phyloP scores from a whole-genome alignment of 2,113 vertebrate species.

The Hyla sarda region DNA sequence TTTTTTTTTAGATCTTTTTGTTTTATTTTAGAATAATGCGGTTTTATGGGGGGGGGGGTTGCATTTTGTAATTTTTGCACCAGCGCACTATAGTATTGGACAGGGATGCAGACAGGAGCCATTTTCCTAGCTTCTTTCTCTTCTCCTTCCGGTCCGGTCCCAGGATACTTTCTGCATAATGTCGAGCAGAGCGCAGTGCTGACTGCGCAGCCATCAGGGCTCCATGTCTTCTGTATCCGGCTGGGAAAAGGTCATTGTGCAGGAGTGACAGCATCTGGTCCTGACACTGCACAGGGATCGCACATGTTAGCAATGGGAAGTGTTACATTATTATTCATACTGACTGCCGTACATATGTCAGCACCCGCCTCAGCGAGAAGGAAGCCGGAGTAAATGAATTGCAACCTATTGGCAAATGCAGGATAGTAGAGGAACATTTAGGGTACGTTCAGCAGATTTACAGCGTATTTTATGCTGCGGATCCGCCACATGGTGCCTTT shows the following conservation, averaged over 20 bases:
- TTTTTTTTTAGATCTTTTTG: too few species aligned
- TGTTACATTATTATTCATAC: background rate
- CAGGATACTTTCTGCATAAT: constrained; percentile 2
- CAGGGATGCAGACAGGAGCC: background rate
- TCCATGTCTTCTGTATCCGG: background rate
- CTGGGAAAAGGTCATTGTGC: constrained; percentile 14
- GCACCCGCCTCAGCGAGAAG: background rate
- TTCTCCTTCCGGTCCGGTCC: background rate
- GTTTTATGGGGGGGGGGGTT: too few species aligned
- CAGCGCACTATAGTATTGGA: background rate
- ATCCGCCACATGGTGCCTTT: too few species aligned
- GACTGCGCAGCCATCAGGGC: background rate
- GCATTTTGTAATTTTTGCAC: too few species aligned
- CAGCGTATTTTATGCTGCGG: too few species aligned
- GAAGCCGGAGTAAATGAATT: background rate
- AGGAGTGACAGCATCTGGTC: constrained; percentile 2
- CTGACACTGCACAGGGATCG: background rate
- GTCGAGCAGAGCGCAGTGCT: background rate
- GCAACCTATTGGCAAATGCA: background rate
- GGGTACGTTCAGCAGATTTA: too few species aligned
- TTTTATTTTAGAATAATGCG: too few species aligned
- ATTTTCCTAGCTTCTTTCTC: background rate
- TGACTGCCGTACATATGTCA: background rate
- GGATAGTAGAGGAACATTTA: background rate
- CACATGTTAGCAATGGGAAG: background rate